Base-by-base conservation (phyloP, 2,113 vertebrate species). In the Myiozetetes cayanensis region DNA sequence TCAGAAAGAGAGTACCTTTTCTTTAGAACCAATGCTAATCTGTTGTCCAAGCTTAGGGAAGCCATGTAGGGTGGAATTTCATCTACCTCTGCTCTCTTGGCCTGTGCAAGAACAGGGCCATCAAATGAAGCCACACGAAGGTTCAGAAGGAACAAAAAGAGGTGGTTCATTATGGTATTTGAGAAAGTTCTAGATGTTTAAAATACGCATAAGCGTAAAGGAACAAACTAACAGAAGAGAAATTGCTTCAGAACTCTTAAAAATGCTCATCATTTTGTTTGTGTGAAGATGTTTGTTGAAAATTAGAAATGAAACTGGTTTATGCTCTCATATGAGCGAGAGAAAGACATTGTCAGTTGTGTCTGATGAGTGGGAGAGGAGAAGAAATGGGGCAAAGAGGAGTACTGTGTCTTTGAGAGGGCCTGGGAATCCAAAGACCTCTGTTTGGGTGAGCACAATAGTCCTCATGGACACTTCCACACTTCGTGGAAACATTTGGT, bases 371-470 rank as follows among this genome's bases (percentile, higher is more conserved):
- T n/a, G 49, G 30, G 23, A 85, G 17, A 56, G 8, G 12, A 13
- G 14, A 67, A 35, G 4, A 78, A 71, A 58, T 31, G 22, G 12
- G 9, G 2, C 17, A 41, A 50, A 70, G 55, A 62, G 14, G 19
- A 15, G 14, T 55, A 6, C 6, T 1, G 1, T 65, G 21, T 4
- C 35, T 12, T 12, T 47, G 19, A 6, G 25, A 85, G 30, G 21
- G 33, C 21, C 12, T 44, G 14, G 47, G 10, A 90, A 93, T 66
- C 8, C 25, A 74, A 87, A 85, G 17, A 33, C 4, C 17, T 52
- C 3, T 18, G 13, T 24, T 71, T 6, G 5, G 13, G n/a, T 46
- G 18, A 68, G 6, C 4, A 4, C 39, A 55, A 1, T 25, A 8
- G 14, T 56, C n/a, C 19, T 73, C 2, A 1, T 8, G 41, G 50